Conservation (phyloP, 1,140 invertebrate genomes). For the Caenorhabditis latens region DNA sequence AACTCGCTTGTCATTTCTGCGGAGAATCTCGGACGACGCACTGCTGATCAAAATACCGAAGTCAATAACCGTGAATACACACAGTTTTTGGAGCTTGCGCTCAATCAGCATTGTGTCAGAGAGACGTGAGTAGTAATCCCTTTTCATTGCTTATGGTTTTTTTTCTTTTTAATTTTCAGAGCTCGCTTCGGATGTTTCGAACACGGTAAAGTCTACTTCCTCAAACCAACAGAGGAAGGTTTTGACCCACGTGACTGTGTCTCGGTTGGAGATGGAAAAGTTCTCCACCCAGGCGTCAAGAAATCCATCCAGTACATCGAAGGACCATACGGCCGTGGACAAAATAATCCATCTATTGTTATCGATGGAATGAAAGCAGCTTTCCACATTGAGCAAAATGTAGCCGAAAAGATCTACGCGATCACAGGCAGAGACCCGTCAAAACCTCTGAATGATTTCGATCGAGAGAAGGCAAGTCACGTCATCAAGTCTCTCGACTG, state of each 20-base stretch:
- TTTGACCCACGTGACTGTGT: constrained; percentile 60
- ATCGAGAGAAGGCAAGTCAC: background rate
- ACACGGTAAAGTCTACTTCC: constrained; percentile 61
- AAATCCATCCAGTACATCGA: constrained; percentile 61
- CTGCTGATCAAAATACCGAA: constrained; percentile 35
- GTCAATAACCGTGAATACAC: constrained; percentile 6
- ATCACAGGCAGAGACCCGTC: background rate
- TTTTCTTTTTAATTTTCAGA: constrained; percentile 60
- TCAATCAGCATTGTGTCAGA: constrained; percentile 61
- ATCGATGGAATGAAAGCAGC: constrained; percentile 67
- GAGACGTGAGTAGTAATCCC: constrained; percentile 57
- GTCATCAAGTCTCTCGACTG: constrained; percentile 49
- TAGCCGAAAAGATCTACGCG: constrained; percentile 5
- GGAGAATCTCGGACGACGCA: constrained; percentile 14
- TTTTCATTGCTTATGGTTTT: background rate
- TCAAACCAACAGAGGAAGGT: constrained; percentile 54
- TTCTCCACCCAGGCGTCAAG: constrained; percentile 59
- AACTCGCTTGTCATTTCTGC: constrained; percentile 4
- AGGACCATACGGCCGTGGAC: constrained; percentile 61
- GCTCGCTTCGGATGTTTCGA: constrained; percentile 57
- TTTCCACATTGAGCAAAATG: constrained; percentile 54
- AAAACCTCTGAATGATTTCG: background rate
- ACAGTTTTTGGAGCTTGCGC: constrained; percentile 66
- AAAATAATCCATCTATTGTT: constrained; percentile 61
- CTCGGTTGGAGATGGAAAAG: constrained; percentile 63